Percentiles rank a stretch among this genome's conserved stretches.
These are phyloP conservation scores for Oreochromis grahami DNA, from an alignment of 2,797 vertebrate genomes.

Conservation along the genomic window DNA sequence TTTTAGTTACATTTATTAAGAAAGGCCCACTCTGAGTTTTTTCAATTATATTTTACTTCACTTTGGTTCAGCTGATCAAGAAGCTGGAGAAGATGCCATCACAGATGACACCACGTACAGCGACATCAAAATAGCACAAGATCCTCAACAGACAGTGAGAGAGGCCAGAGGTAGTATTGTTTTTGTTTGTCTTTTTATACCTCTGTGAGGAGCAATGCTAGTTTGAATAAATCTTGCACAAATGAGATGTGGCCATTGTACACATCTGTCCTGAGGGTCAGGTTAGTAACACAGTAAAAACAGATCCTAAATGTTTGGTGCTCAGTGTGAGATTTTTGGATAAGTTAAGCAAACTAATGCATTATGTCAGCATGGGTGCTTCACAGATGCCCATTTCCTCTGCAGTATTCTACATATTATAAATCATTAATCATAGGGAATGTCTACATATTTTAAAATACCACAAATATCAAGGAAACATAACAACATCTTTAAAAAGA, in stretches of 20 bases:
- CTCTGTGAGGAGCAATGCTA: accelerated
- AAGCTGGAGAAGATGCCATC: background rate
- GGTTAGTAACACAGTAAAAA: background rate
- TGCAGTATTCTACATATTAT: accelerated
- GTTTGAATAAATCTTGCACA: accelerated
- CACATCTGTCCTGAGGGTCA: accelerated
- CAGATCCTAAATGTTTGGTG: background rate
- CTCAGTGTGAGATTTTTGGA: background rate
- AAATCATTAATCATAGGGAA: background rate
- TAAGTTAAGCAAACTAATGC: accelerated
- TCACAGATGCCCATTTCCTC: accelerated
- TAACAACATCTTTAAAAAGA: background rate
- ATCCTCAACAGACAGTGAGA: accelerated
- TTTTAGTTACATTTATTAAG: accelerated
- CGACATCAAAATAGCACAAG: background rate
- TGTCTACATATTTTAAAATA: background rate
- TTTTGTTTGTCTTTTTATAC: accelerated
- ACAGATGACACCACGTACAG: background rate
- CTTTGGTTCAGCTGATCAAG: background rate
- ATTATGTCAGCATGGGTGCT: background rate
- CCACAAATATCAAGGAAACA: background rate
- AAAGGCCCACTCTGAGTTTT: accelerated
- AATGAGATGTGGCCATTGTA: background rate
- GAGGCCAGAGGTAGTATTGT: background rate
- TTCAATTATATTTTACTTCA: accelerated